Base-by-base conservation (phyloP, 2,797 vertebrate genomes). In the Hyperoplus lanceolatus region DNA sequence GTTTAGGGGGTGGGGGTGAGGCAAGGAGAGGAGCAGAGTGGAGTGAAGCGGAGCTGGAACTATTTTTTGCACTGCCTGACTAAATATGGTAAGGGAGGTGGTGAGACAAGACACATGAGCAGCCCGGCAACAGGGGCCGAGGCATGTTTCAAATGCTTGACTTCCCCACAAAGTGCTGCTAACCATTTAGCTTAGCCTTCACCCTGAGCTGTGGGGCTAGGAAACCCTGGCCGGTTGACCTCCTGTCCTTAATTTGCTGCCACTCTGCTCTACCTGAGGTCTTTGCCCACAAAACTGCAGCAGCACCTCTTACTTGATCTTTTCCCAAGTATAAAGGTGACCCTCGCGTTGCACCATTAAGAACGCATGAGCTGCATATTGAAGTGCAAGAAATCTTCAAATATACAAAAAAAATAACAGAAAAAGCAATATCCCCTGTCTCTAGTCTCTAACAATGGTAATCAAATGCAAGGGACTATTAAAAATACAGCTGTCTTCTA, bases 11-110 rank as follows among this genome's bases (percentile, higher is more conserved):
- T 53, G 48, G 79, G 77, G 46, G 70, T 4, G 70, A 65, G 55
- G 70, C 60, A 51, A 81, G 71, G 76, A 74, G 86, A 84, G 61
- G 88, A 87, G 82, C 16, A 29, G 86, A 82, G 82, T 64, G 59
- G 80, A 85, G 89, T 39, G 81, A 86, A 88, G 89, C 68, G 59
- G 75, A 90, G 87, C 68, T 85, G 90, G 90, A 96, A 96, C 96
- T 98, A 97, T 98, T 97, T 98, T 98, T 98, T 98, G 96, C 97
- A 95, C 96, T 96, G 96, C 97, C 96, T 99, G 97, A 98, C 98
- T 98, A 99, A 99, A 99, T 99, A 99, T 99, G 98, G 98, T 98
- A 97, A 98, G 96, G 97, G 97, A 98, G 97, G 96, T 97, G 96
- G 92, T 89, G 90, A 93, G 93, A 93, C 88, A 96, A 96, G 95